phyloP scores from a whole-genome alignment of 2,888 invertebrate species.

The Nebria salina region DNA sequence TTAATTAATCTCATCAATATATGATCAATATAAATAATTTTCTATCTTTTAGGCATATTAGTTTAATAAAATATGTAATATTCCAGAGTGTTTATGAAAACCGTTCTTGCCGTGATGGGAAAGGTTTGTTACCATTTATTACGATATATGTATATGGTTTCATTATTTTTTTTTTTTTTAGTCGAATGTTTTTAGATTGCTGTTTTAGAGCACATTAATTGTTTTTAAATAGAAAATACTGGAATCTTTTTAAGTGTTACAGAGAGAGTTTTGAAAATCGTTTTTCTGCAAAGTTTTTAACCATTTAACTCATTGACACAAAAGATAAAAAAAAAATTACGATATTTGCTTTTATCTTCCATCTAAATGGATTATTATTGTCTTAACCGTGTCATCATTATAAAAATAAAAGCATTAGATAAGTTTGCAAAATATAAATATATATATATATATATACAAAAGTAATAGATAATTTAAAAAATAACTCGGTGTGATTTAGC shows the following conservation, averaged over 20 bases:
- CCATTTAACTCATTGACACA: neutral
- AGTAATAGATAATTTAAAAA: neutral
- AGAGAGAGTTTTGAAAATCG: conserved; percentile 26
- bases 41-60: no score
- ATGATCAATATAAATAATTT: no score
- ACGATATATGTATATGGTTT: no score
- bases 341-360: neutral
- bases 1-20: no score
- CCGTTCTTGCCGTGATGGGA: no score
- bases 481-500: neutral
- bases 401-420: no score
- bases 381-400: neutral
- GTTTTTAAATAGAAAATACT: conserved; percentile 32
- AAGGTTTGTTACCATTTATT: no score
- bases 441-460: neutral
- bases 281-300: conserved; percentile 10
- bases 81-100: no score
- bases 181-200: conserved; percentile 2
- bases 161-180: no score
- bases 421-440: neutral
- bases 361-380: neutral
- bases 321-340: neutral
- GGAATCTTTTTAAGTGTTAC: conserved; percentile 20
- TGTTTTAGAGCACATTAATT: conserved; percentile 28
- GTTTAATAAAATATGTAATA: no score